These are phyloP conservation scores for Pachypeltis micranthus DNA, from an alignment of 1,140 invertebrate genomes.

Conservation along the genomic window DNA sequence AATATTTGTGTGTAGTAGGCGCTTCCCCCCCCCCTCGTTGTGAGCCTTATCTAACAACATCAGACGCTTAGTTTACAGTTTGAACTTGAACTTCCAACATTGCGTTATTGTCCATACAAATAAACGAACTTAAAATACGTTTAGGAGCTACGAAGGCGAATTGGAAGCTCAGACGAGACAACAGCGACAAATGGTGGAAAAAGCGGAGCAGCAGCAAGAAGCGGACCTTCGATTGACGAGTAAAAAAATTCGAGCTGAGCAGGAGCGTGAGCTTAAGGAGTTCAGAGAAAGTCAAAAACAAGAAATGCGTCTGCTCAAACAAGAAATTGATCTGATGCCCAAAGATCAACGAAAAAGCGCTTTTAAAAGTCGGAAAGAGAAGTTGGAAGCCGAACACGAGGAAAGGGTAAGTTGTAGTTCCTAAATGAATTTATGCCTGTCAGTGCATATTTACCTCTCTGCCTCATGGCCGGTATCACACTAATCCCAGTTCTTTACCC, in stretches of 20 bases:
- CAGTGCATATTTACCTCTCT: background rate
- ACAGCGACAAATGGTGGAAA: slow-evolving; percentile 85
- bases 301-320: slow-evolving; percentile 82
- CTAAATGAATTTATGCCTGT: background rate
- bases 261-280: slow-evolving; percentile 83
- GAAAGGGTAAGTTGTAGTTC: slow-evolving; percentile 47
- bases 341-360: slow-evolving; percentile 85
- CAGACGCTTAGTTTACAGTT: too few species aligned
- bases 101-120: too few species aligned
- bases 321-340: slow-evolving; percentile 85
- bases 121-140: too few species aligned
- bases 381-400: slow-evolving; percentile 76
- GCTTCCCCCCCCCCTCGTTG: too few species aligned
- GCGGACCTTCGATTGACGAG: slow-evolving; percentile 71
- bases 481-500: background rate
- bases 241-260: slow-evolving; percentile 76
- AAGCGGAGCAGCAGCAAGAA: slow-evolving; percentile 84
- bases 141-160: slow-evolving; percentile 77
- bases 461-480: too few species aligned
- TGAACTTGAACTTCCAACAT: too few species aligned
- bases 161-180: slow-evolving; percentile 75
- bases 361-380: slow-evolving; percentile 67
- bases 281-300: slow-evolving; percentile 89
- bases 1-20: too few species aligned
- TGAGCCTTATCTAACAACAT: too few species aligned